These are phyloP conservation scores for Halictus quadricinctus DNA, from an alignment of 2,888 invertebrate species.

Conservation along the genomic window DNA sequence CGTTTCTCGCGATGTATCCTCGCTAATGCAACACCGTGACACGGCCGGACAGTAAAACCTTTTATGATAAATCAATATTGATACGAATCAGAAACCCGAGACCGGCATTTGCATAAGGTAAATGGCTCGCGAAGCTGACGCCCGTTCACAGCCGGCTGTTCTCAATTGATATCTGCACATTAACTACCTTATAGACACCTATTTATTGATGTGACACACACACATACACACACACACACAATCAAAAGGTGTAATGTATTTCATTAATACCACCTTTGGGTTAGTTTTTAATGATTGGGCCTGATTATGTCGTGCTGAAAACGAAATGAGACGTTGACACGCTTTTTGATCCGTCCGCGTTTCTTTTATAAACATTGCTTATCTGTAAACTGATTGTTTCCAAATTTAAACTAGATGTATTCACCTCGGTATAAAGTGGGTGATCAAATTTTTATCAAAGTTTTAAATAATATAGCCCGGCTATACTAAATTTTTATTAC, in stretches of 20 bases:
- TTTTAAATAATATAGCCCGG: not conserved
- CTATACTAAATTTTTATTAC: not conserved
- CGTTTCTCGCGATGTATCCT: not conserved
- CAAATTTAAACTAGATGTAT: not conserved
- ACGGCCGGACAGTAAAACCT: not conserved
- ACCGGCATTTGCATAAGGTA: constrained; percentile 3
- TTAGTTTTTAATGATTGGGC: not conserved
- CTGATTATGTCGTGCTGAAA: not conserved
- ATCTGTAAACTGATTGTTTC: not conserved
- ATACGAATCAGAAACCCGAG: constrained; percentile 7
- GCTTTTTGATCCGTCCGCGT: not conserved
- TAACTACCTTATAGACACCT: not conserved
- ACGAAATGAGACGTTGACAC: not conserved
- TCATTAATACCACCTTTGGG: not conserved
- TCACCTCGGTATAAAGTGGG: not conserved
- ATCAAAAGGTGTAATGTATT: not conserved
- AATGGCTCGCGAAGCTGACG: not conserved
- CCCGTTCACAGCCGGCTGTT: not conserved
- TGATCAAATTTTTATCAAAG: not conserved
- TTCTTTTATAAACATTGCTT: not conserved
- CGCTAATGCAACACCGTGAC: not conserved
- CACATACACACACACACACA: not conserved
- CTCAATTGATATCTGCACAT: not conserved
- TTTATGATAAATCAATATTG: constrained; percentile 3
- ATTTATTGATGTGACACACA: not conserved